These are phyloP conservation scores for Gymnorhina tibicen DNA, from an alignment of 2,113 vertebrate species.

Conservation along the genomic window DNA sequence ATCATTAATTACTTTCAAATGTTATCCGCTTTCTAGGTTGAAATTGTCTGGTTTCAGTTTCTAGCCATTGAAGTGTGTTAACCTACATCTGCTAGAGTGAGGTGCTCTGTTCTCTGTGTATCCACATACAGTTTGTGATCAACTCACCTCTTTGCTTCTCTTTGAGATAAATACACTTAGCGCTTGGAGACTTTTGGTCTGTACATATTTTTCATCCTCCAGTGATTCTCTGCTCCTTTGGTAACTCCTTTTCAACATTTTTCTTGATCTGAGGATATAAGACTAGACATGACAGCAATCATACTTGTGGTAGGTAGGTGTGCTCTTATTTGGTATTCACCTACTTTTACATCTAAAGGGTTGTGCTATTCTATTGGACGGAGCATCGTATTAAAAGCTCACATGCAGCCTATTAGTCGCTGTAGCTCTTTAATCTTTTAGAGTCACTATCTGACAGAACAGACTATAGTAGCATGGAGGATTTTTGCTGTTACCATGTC, in stretches of 20 bases:
- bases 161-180: conserved; percentile 40
- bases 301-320: conserved; percentile 41
- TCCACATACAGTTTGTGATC: conserved; percentile 1
- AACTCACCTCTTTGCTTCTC: conserved; percentile 16
- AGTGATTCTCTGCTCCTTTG: conserved; percentile 39
- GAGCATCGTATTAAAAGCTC: conserved; percentile 33
- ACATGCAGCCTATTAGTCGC: conserved; percentile 19
- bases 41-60: neutral
- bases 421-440: conserved; percentile 51
- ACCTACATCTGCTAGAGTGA: neutral
- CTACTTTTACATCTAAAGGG: conserved; percentile 40
- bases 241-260: conserved; percentile 53
- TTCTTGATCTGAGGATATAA: conserved; percentile 43
- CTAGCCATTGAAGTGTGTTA: neutral
- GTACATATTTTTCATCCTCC: conserved; percentile 43
- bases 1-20: conserved; percentile 43
- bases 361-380: conserved; percentile 16
- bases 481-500: conserved; percentile 15
- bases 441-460: conserved; percentile 4
- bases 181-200: conserved; percentile 39
- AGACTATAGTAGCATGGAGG: neutral
- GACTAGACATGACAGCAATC: conserved; percentile 29
- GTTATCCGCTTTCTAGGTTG: neutral
- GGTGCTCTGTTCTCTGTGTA: conserved; percentile 16
- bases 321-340: conserved; percentile 52